phyloP scores from a whole-genome alignment of 2,888 invertebrate genomes.

The Volucella zonaria region DNA sequence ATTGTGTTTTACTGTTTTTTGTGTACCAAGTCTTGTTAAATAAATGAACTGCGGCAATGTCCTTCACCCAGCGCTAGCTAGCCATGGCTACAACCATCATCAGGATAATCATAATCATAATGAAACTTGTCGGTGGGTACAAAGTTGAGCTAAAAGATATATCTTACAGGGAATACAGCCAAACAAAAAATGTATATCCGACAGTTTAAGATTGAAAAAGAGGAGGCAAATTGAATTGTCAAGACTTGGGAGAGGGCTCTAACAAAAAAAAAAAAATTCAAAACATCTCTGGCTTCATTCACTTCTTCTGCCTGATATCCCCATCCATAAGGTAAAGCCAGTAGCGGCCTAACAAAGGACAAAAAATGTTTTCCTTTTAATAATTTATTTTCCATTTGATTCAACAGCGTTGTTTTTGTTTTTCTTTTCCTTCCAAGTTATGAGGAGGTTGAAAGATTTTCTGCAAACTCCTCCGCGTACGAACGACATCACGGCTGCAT shows the following conservation, averaged over 20 bases:
- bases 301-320: constrained; percentile 11
- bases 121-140: not conserved
- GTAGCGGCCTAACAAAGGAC: constrained; percentile 30
- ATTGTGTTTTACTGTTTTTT: constrained; percentile 20
- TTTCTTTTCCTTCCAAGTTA: not conserved
- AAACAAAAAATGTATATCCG: constrained; percentile 32
- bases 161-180: constrained; percentile 12
- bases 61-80: constrained; percentile 1
- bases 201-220: constrained; percentile 29
- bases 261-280: constrained; percentile 25
- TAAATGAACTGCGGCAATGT: constrained; percentile 62
- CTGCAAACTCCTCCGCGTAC: constrained; percentile 3
- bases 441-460: constrained; percentile 34
- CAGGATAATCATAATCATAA: constrained; percentile 54
- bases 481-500: constrained; percentile 5
- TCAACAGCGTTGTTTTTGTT: constrained; percentile 43
- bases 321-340: not conserved
- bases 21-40: constrained; percentile 34
- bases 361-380: constrained; percentile 62
- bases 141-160: constrained; percentile 15
- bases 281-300: constrained; percentile 46
- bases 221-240: constrained; percentile 58
- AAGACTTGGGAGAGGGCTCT: constrained; percentile 47
- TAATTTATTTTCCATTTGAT: constrained; percentile 70
- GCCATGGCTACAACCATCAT: constrained; percentile 1